Base-by-base conservation (phyloP, 2,113 vertebrate genomes). In the Microcebus lehilahytsara region DNA sequence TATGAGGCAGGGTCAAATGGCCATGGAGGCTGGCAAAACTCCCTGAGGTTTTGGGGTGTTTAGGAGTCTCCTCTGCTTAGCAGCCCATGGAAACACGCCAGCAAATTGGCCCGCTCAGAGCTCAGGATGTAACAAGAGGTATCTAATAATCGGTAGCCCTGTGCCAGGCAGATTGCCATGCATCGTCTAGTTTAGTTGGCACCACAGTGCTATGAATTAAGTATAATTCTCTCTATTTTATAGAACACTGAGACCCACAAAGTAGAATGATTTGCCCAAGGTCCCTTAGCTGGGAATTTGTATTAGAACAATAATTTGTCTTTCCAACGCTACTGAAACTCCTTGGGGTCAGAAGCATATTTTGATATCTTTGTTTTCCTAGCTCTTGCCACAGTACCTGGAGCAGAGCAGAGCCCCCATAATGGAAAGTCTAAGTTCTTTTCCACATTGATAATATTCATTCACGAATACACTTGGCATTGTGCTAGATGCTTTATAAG, bases 311-410 rank as follows among this genome's bases (percentile, higher is more conserved):
- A 83, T 78, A 71, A 66, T 96, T 89, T 95, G 46, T 78, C 46
- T 93, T 93, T 42, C 40, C 23, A 40, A 46, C 34, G 79, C 30
- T 19, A 42, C 42, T 32, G 3, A 93, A 91, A 86, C 58, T 81
- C 49, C 69, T 93, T 93, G 74, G 94, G 42, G 40, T 83, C 83
- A 51, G 64, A 78, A 67, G 69, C 67, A 30, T 30, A 32, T 80
- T 91, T 96, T 93, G 78, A 62, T 77, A 81, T 62, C 69, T 87
- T 85, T 67, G 58, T 84, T 75, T 94, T 91, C 83, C 16, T 62
- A 67, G 20, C 19, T 42, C 40, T 84, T 67, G 51, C 75, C 62
- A 64, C 22, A 20, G 60, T 64, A 7, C 32, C 77, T 96, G 64
- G 79, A 92, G 89, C 19, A 83, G 27, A 89, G 25, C 42, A 79